Conservation (phyloP, 2,797 vertebrate genomes). For the Poecilia picta region DNA sequence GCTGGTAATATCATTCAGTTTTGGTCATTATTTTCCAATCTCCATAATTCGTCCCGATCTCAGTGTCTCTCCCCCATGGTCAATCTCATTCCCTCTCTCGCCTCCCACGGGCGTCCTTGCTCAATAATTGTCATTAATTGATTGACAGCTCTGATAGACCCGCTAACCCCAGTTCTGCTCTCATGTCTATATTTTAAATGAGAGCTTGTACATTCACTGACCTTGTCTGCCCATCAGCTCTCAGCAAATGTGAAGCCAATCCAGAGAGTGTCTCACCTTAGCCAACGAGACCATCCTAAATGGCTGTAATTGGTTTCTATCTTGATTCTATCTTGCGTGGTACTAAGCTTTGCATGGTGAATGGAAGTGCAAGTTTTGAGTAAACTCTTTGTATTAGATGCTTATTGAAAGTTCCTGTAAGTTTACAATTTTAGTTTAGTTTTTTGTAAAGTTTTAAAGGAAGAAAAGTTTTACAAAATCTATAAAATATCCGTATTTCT, state of each 20-base stretch:
- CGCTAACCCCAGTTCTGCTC: slow-evolving; percentile 95
- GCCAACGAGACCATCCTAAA: slow-evolving; percentile 68
- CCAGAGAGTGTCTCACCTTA: slow-evolving; percentile 72
- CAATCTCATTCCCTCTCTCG: slow-evolving; percentile 87
- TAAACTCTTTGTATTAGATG: slow-evolving; percentile 25
- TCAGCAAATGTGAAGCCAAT: slow-evolving; percentile 83
- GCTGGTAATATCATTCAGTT: slow-evolving; percentile 78
- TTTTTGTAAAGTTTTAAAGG: background rate
- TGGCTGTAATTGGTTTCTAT: slow-evolving; percentile 71
- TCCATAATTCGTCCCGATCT: slow-evolving; percentile 86
- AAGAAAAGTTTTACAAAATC: background rate
- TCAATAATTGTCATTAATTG: slow-evolving; percentile 99
- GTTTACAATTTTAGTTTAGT: background rate
- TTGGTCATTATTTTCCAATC: slow-evolving; percentile 85
- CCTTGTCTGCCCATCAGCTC: slow-evolving; percentile 96
- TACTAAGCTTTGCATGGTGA: slow-evolving; percentile 25
- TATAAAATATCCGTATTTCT: background rate
- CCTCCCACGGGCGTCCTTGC: slow-evolving; percentile 90
- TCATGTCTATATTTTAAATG: slow-evolving; percentile 98
- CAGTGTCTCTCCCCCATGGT: slow-evolving; percentile 87
- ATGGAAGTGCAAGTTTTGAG: slow-evolving; percentile 44
- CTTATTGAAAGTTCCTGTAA: background rate
- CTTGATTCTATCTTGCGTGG: slow-evolving; percentile 39
- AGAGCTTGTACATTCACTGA: slow-evolving; percentile 97
- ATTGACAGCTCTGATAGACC: slow-evolving; percentile 99